Evolutionary conservation across 2,797 vertebrate species (phyloP).

Genomic region (Rhabdophis nuchalis): DNA sequence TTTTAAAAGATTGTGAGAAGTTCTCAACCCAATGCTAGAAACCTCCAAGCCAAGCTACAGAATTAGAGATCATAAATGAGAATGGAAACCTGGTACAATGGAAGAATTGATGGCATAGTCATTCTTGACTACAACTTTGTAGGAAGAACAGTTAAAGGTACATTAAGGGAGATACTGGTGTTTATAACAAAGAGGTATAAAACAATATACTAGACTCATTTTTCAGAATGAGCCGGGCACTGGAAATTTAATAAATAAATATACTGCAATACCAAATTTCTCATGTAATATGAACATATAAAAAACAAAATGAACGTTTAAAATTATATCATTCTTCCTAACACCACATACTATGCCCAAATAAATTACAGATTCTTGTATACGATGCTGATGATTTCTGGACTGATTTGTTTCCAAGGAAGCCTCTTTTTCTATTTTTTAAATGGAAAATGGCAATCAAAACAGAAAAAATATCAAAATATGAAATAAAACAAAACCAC

Average conservation of each 20-base stretch:
- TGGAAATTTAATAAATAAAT: not conserved
- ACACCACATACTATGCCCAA: not conserved
- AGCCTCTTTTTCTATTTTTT: not conserved
- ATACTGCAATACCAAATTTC: not conserved
- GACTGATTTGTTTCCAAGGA: not conserved
- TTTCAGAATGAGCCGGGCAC: not conserved
- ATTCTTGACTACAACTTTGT: not conserved
- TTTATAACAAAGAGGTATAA: not conserved
- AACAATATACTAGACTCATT: not conserved
- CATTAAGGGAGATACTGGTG: not conserved
- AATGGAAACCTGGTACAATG: not conserved
- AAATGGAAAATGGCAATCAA: not conserved
- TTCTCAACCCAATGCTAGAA: not conserved
- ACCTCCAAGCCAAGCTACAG: not conserved
- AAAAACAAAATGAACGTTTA: not conserved
- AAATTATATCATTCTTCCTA: not conserved
- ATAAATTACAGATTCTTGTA: not conserved
- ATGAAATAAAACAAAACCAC: not conserved
- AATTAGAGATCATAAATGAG: not conserved
- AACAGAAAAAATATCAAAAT: not conserved
- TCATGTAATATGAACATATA: not conserved
- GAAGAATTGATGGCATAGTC: not conserved
- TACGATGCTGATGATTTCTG: not conserved
- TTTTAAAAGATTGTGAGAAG: not conserved
- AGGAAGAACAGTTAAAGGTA: not conserved